These are phyloP conservation scores for Sarcophaga variegata DNA, from an alignment of 2,888 invertebrate species.

Conservation along the genomic window DNA sequence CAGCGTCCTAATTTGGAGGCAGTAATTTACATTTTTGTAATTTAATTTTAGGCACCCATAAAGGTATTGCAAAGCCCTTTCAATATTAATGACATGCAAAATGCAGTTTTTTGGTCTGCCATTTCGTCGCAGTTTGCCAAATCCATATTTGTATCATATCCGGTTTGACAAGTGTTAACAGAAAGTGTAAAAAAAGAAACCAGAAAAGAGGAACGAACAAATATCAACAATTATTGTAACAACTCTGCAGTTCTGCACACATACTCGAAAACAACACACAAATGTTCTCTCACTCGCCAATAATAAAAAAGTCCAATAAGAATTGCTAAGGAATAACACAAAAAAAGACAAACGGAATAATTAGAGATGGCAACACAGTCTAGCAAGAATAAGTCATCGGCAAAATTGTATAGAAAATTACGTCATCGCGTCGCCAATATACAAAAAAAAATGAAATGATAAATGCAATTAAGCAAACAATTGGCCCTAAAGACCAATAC, in stretches of 20 bases:
- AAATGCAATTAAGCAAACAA: neutral
- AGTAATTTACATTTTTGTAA: neutral
- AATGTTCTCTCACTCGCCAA: neutral
- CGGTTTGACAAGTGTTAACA: slow-evolving; percentile 32
- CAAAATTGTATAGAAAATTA: slow-evolving; percentile 66
- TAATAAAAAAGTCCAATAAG: neutral
- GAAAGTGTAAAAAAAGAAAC: neutral
- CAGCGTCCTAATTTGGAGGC: too few relatives aligned
- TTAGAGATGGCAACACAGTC: slow-evolving; percentile 63
- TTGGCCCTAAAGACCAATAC: neutral
- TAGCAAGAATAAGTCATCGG: slow-evolving; percentile 66
- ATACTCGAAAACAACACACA: neutral
- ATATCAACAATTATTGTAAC: slow-evolving; percentile 51
- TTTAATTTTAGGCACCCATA: neutral
- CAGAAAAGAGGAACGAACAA: neutral
- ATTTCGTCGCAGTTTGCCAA: neutral
- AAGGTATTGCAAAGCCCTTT: neutral
- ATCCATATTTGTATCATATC: slow-evolving; percentile 23
- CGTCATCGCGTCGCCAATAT: slow-evolving; percentile 65
- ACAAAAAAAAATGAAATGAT: slow-evolving; percentile 18
- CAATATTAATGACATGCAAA: neutral
- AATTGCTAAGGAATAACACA: neutral
- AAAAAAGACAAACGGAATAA: slow-evolving; percentile 20
- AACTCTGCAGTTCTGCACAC: slow-evolving; percentile 47
- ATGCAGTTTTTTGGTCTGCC: neutral